Conservation (phyloP, 2,113 vertebrate species). For the Hippocampus comes region DNA sequence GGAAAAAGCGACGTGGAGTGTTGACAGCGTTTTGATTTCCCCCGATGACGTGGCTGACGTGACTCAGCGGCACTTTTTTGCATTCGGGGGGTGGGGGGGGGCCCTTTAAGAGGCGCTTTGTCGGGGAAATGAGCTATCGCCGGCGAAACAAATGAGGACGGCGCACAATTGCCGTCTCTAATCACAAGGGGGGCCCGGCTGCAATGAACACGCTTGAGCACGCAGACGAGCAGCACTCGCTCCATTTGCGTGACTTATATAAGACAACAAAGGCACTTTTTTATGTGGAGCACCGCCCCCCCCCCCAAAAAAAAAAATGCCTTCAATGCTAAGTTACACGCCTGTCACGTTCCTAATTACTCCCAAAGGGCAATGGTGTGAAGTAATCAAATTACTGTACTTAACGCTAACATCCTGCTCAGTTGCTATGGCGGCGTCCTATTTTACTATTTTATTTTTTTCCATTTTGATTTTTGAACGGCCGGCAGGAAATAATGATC, state of each 20-base stretch:
- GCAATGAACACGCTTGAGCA: not conserved
- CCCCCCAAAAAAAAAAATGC: not conserved
- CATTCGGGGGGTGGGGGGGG: not conserved
- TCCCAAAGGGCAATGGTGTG: not conserved
- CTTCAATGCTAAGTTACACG: not conserved
- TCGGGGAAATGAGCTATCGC: conserved; percentile 11
- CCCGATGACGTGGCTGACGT: conserved; percentile 10
- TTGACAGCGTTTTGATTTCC: conserved; percentile 36
- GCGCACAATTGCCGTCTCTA: conserved; percentile 13
- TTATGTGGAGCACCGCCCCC: not conserved
- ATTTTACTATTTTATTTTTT: too few species aligned
- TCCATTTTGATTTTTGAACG: not conserved
- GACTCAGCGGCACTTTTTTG: conserved; percentile 35
- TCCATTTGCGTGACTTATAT: conserved; percentile 4
- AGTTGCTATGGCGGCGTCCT: too few species aligned
- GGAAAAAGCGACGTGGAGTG: conserved; percentile 29
- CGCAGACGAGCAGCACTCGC: not conserved
- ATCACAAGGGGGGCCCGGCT: conserved; percentile 2
- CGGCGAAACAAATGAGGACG: conserved; percentile 13
- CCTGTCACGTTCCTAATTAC: not conserved
- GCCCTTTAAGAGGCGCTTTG: conserved; percentile 23
- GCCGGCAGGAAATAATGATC: not conserved
- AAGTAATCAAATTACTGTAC: not conserved
- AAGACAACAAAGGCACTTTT: not conserved
- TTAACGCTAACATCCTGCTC: not conserved